Evolutionary conservation across 2,113 vertebrate species (phyloP).

Genomic region (Perognathus longimembris): DNA sequence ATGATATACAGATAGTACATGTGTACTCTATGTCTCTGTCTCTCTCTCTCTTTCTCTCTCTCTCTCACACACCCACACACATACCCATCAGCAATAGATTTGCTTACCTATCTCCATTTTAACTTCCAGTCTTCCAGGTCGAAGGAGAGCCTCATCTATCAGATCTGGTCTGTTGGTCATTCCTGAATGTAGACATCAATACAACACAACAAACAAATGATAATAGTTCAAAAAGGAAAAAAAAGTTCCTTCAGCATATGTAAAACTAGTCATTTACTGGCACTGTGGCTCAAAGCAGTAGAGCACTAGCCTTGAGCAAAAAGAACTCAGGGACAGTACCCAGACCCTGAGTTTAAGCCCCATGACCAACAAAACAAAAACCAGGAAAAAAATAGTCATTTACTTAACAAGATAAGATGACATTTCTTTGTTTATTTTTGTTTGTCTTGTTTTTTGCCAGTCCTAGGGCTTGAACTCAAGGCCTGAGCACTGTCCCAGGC

Average conservation of each 20-base stretch:
- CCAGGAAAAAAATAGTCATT: background rate
- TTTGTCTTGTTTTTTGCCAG: too few species aligned
- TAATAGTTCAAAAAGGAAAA: conserved; percentile 45
- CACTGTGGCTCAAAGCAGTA: too few species aligned
- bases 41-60: too few species aligned
- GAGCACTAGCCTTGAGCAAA: too few species aligned
- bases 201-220: conserved; percentile 51
- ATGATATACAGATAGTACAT: background rate
- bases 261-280: conserved; percentile 11
- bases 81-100: accelerated
- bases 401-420: background rate
- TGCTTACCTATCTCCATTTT: conserved; percentile 98
- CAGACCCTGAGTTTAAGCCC: too few species aligned
- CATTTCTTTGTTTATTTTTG: too few species aligned
- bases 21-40: too few species aligned
- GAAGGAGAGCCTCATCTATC: conserved; percentile 96
- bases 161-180: conserved; percentile 99
- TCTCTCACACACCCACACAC: background rate
- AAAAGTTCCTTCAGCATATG: background rate
- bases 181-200: conserved; percentile 86
- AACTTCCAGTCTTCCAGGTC: conserved; percentile 96
- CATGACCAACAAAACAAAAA: too few species aligned
- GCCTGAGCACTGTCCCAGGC: too few species aligned
- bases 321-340: too few species aligned
- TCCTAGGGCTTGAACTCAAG: too few species aligned